A percentile compares a stretch with the other conserved stretches of the same genome.
Conservation (phyloP, 2,888 invertebrate species). For the Oxyscelio sp. region DNA sequence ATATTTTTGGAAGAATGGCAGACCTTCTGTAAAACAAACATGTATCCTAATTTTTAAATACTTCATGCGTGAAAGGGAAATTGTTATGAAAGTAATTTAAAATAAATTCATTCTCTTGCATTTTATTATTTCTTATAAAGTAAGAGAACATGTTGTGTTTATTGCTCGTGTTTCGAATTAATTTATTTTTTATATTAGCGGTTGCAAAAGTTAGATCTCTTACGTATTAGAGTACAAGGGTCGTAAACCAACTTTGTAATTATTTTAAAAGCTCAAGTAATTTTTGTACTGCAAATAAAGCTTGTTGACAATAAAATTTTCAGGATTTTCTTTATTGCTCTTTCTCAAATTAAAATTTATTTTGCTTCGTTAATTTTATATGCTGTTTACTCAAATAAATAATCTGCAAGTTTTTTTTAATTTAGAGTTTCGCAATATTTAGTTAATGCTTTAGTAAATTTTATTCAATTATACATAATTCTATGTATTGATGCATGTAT, state of each 20-base stretch:
- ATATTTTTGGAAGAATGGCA: constrained; percentile 27
- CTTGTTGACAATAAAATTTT: constrained; percentile 55
- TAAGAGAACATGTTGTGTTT: too few species aligned
- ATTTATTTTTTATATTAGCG: background rate
- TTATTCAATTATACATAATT: too few species aligned
- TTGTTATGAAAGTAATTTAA: too few species aligned
- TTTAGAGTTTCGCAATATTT: too few species aligned
- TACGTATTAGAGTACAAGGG: background rate
- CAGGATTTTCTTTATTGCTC: background rate
- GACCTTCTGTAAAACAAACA: background rate
- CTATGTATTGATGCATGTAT: background rate
- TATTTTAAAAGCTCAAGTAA: constrained; percentile 11
- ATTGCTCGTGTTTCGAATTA: background rate
- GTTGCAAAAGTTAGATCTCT: too few species aligned
- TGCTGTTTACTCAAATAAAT: constrained; percentile 5
- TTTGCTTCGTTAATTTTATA: background rate
- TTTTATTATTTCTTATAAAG: too few species aligned
- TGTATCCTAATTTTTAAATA: too few species aligned
- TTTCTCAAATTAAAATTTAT: background rate
- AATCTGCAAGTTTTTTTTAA: too few species aligned
- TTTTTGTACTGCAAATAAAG: constrained; percentile 49
- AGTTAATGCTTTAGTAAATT: too few species aligned
- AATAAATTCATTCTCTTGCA: too few species aligned
- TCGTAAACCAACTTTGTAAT: background rate
- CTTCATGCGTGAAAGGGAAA: too few species aligned